A percentile compares a stretch with the other conserved stretches of the same genome.
These are phyloP conservation scores for Panagrolaimus sp. DNA, from an alignment of 1,140 invertebrate species.

Conservation along the genomic window DNA sequence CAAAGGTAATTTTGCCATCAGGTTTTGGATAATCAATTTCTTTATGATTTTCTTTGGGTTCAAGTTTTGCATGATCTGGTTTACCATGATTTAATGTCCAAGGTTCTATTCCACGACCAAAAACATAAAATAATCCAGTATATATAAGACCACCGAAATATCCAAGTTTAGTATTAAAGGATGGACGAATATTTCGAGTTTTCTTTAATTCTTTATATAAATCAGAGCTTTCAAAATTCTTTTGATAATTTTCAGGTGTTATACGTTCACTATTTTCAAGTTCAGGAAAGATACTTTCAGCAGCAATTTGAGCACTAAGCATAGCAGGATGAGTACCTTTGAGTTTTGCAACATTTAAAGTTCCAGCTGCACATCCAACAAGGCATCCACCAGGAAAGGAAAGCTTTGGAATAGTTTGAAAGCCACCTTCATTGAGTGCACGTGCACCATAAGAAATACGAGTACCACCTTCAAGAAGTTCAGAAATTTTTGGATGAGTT, in stretches of 20 bases:
- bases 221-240: constrained; percentile 73
- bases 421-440: constrained; percentile 90
- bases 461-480: constrained; percentile 74
- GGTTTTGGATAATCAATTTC: constrained; percentile 95
- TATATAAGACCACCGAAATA: constrained; percentile 83
- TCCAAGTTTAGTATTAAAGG: constrained; percentile 82
- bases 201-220: constrained; percentile 85
- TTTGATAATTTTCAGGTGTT: constrained; percentile 72
- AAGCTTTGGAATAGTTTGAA: constrained; percentile 78
- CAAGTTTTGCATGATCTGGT: constrained; percentile 75
- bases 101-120: constrained; percentile 71
- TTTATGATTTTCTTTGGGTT: constrained; percentile 72
- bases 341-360: constrained; percentile 91
- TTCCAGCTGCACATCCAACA: constrained; percentile 84
- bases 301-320: constrained; percentile 94
- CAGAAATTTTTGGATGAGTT: constrained; percentile 76
- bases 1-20: constrained; percentile 87
- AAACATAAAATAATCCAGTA: constrained; percentile 77
- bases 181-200: constrained; percentile 86
- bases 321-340: constrained; percentile 97
- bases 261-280: constrained; percentile 63
- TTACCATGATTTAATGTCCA: constrained; percentile 64
- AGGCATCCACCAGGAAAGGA: constrained; percentile 86
- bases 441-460: constrained; percentile 88
- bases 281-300: constrained; percentile 76